Base-by-base conservation (phyloP, 2,797 vertebrate species). In the Anguilla obscura region DNA sequence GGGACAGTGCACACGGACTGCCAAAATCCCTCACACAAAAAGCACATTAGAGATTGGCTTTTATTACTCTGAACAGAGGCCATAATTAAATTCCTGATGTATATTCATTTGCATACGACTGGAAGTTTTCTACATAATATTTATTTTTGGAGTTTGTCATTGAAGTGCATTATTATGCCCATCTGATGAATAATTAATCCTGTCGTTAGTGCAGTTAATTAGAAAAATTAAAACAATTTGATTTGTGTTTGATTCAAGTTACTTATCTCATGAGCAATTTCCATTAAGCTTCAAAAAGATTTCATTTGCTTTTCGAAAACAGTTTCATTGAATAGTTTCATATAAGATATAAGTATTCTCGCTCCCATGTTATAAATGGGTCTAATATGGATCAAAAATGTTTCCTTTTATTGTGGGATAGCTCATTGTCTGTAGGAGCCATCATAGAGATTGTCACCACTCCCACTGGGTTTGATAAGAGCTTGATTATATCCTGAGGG, bases 151-250 rank as follows among this genome's bases (percentile, higher is more conserved):
- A 52, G 80, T 4, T 83, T 10, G 45, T 8, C 18, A 52, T 14
- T 83, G 33, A 83, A 83, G 7, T 40, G 27, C 21, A 83, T 8
- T 52, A 83, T 76, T 52, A n/a, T 21, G 52, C 24, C 50, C 40
- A 83, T 50, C 24, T 83, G 80, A 50, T 52, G 80, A 52, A 4
- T 21, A 27, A n/a, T 83, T 6, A 48, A 45, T 45, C 40, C 40
- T 83, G 45, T 83, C 21, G n/a, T 83, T 12, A 83, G 80, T 83
- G 18, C 40, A 83, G 27, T 48, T 48, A 50, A 52, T 83, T 40
- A 45, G 33, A 80, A 80, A 80, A 40, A 80, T 21, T 8, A 52
- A 52, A 52, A 52, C 50, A 12, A 7, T 52, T 12, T 52, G 50
- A 52, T 52, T 52, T 52, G 50, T 52, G 3, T 83, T 83, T 83